These are phyloP conservation scores for Lampris megalopsis DNA, from an alignment of 2,113 vertebrate species.

Conservation along the genomic window DNA sequence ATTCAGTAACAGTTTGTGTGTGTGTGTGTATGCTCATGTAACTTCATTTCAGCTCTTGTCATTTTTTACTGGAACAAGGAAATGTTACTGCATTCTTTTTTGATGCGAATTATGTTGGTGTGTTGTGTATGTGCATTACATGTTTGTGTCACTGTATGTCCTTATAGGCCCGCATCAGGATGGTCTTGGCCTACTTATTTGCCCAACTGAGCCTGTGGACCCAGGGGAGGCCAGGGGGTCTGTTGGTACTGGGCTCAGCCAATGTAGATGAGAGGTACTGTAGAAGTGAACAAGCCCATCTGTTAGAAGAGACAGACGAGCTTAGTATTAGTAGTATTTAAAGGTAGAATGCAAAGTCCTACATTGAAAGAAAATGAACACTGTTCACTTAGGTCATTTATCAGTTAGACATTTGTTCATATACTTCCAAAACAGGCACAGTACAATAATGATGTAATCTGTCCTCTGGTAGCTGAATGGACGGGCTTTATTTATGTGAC, in stretches of 20 bases:
- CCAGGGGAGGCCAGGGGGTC: slow-evolving; percentile 85
- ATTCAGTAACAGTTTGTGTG: slow-evolving; percentile 8
- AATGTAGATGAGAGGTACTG: slow-evolving; percentile 96
- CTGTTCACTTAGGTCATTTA: too few relatives aligned
- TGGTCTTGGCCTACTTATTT: slow-evolving; percentile 95
- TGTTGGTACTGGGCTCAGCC: slow-evolving; percentile 92
- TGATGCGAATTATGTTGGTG: not conserved
- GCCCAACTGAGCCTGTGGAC: slow-evolving; percentile 94
- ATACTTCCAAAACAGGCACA: too few relatives aligned
- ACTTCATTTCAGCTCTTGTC: too few relatives aligned
- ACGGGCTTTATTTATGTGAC: too few relatives aligned
- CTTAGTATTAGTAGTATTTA: not conserved
- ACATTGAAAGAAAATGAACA: too few relatives aligned
- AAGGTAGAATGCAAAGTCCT: not conserved
- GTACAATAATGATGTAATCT: too few relatives aligned
- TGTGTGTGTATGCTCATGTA: not conserved
- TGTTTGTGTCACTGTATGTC: not conserved
- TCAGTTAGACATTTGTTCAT: too few relatives aligned
- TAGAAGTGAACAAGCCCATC: not conserved
- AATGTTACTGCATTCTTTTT: not conserved
- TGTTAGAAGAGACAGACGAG: not conserved
- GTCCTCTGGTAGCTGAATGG: too few relatives aligned
- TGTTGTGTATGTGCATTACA: not conserved
- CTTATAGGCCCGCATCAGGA: slow-evolving; percentile 90
- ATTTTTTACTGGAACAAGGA: too few relatives aligned